Base-by-base conservation (phyloP, 2,888 invertebrate genomes). In the Agrilus mali region DNA sequence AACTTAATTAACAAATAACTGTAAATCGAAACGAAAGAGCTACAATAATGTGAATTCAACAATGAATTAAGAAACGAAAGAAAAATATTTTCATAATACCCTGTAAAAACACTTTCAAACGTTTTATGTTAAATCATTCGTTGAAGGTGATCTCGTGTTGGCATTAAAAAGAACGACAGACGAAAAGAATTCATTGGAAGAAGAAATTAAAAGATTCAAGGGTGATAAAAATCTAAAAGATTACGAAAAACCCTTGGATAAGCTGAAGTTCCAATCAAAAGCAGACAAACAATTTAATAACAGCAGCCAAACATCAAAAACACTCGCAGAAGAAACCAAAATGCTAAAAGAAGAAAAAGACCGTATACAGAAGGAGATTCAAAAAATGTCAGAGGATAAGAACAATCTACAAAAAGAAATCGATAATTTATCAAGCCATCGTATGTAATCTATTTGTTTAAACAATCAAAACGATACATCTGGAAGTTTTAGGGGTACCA, bases 241-340 rank as follows among this genome's bases (percentile, higher is more conserved):
- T 27, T 27, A 2, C 27, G 27, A 27, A 4, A 27, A 27, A 10
- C 27, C 27, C 2, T 10, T 27, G 10, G 27, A 27, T 10, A 27
- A 27, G 10, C 8, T 27, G 27, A 27, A 27, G 27, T 27, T 20
- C 14, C 14, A 38, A 14, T 38, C 16, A 16, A 38, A 38, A 22
- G 16, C 14, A 17, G 14, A 20, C 10, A 38, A 20, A 14, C 14
- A 14, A 22, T 20, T 38, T 17, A 14, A 22, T 20, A 22, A 38
- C 13, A 17, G 8, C 4, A 14, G 12, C 12, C 12, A 64, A 40
- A 55, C 63, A 43, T 47, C 55, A 52, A 79, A 72, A 63, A 69
- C 71, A 44, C 61, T 81, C 20, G 77, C 78, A 55, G 75, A 77
- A 46, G 82, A 80, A 51, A 83, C 78, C 53, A 58, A 58, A 22